A percentile compares a stretch with the other conserved stretches of the same genome.
Evolutionary conservation across 2,113 vertebrate genomes (phyloP).

Genomic region (Camelus dromedarius): DNA sequence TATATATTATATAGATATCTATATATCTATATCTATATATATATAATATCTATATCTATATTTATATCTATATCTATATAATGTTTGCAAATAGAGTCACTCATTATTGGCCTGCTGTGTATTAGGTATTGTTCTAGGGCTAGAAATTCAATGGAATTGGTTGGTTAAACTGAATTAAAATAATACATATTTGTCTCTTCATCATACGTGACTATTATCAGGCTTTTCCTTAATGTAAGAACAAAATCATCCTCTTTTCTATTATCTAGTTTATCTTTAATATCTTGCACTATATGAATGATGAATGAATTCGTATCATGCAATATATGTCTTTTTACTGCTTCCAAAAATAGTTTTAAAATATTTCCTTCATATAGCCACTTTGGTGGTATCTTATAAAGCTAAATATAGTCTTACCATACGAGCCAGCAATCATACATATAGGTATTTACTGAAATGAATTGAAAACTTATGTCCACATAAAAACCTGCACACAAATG

Average conservation of each 20-base stretch:
- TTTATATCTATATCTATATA: background rate
- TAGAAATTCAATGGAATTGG: background rate
- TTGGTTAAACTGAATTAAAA: background rate
- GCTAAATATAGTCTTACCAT: background rate
- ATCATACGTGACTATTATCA: background rate
- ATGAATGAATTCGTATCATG: background rate
- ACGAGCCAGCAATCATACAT: background rate
- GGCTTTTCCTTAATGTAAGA: background rate
- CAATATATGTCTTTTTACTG: background rate
- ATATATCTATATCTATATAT: background rate
- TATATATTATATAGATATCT: background rate
- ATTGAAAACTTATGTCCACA: background rate
- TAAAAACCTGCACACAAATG: background rate
- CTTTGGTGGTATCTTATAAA: background rate
- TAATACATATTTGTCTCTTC: background rate
- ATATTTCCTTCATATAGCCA: background rate
- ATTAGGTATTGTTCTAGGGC: background rate
- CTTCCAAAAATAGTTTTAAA: constrained; percentile 21
- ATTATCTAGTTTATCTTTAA: background rate
- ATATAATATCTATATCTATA: background rate
- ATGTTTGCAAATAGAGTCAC: background rate
- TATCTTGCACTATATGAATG: background rate
- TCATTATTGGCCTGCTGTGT: background rate
- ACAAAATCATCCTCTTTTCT: background rate
- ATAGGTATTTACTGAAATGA: background rate